Conservation (phyloP, 2,797 vertebrate species). For the Tapera naevia region DNA sequence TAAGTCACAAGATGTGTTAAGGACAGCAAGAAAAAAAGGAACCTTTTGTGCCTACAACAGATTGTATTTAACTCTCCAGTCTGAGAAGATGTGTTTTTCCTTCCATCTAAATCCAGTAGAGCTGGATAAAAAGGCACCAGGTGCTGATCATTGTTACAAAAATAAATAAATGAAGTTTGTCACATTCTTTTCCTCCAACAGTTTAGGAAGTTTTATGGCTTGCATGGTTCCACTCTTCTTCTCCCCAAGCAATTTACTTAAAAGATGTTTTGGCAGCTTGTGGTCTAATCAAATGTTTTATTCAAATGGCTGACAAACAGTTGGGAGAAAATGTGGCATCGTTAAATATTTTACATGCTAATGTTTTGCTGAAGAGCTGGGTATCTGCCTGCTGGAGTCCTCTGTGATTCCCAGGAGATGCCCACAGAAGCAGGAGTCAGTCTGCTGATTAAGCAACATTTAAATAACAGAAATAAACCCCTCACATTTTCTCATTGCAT, state of each 20-base stretch:
- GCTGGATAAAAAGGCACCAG: neutral
- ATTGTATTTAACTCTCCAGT: neutral
- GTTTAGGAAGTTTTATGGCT: neutral
- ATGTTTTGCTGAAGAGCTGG: slow-evolving; percentile 16
- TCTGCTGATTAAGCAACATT: slow-evolving; percentile 11
- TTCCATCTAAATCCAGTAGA: neutral
- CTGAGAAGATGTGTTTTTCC: neutral
- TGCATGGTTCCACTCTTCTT: neutral
- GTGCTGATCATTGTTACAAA: neutral
- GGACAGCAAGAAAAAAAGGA: accelerated
- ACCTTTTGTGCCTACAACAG: neutral
- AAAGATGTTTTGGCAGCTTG: neutral
- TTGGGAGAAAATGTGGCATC: neutral
- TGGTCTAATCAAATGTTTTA: neutral
- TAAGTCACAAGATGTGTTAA: neutral
- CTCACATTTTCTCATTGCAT: neutral
- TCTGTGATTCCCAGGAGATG: neutral
- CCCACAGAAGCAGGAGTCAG: neutral
- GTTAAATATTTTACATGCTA: neutral
- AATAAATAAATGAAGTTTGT: neutral
- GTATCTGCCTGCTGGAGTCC: slow-evolving; percentile 24
- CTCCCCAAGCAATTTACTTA: neutral
- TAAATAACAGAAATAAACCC: slow-evolving; percentile 31
- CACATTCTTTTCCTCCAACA: neutral
- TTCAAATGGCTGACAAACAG: neutral